Evolutionary conservation across 2,797 vertebrate genomes (phyloP), one percentile per base, ranked within the genome.

Genomic region (Poeciliopsis infans): DNA sequence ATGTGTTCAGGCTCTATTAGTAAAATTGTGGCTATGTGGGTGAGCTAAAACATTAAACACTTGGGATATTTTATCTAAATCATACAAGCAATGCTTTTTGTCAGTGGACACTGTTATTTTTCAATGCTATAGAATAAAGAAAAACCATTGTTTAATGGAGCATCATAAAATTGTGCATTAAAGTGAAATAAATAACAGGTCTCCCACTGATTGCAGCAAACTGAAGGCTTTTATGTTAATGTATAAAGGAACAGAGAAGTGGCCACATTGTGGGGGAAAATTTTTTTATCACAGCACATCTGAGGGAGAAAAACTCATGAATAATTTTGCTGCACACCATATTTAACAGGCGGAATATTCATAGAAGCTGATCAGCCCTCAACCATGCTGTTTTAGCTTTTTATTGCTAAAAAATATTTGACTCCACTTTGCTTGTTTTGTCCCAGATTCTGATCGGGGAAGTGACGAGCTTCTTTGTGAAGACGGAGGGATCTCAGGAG

Each of bases 401-500:
- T 45, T 75, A 25, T 83, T 47, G 80, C 79, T 69, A 55, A 77
- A 76, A 76, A 11, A 11, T 80, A 11, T 55, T 75, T 79, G 25
- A 79, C 64, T 79, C 16, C 76, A 0, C 79, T 25, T 85, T 79
- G 49, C 78, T 47, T 82, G 28, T 83, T 78, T 25, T 82, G 75
- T 77, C 83, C 49, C 79, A 98, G 97, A 97, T 98, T 85, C 94
- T 98, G 86, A 92, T 97, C 12, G 97, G 97, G 10, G 97, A 98
- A 88, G 92, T 98, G 87, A 95, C 95, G 0, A 94, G 93, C 23
- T 97, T 97, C 91, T 96, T 97, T 53, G 95, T 96, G 83, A 96
- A 97, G 76, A 86, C 96, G 0, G 96, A 96, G 12, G 84, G 93
- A 45, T 88, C 86, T 2, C 94, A 96, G 82, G 97, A 98, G 93